Base-by-base conservation (phyloP, 2,888 invertebrate genomes). In the Drosophila anomalipes region DNA sequence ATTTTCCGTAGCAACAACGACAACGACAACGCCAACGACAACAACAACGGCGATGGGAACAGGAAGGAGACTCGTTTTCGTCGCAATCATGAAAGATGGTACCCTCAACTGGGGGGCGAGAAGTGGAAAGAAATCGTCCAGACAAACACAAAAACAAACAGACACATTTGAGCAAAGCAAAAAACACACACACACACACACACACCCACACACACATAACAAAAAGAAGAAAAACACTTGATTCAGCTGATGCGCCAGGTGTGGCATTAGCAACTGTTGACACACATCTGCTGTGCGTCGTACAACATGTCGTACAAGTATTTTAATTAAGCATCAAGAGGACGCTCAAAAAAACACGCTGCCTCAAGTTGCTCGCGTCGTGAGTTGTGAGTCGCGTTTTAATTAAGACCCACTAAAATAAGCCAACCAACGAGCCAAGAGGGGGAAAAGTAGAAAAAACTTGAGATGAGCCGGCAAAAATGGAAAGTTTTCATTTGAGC, bases 271-370 rank as follows among this genome's bases (percentile, higher is more conserved):
- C 82, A 82, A 82, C 89, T 89, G 89, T 88, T 88, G 87, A 88
- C 87, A 88, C 69, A 88, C 76, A 83, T 82, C 77, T 71, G 72
- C 68, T 67, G 60, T 22, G 44, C 44, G 56, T 39, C 49, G 90
- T 81, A 85, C 86, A 80, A 77, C 90, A 86, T 88, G 89, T 86
- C 87, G 89, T 84, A 84, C 90, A 84, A 88, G 87, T 88, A 90
- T 88, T 88, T 88, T 88, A 90, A 88, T 88, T 88, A 88, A 88
- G 91, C 91, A 82, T 86, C 87, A 88, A 88, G 84, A 72, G 82
- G 70, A 74, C 81, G 77, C 70, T 47, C 47, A 47, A 47, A 47
- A 22, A 47, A 47, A 7, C 3, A 47, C 81, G 81, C 61, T 64
- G 81, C 72, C 60, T 73, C 83, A 81, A 81, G 89, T 83, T 86